A percentile compares a stretch with the other conserved stretches of the same genome.
These are phyloP conservation scores for Campodea augens DNA, from an alignment of 1,140 invertebrate genomes.

Conservation along the genomic window DNA sequence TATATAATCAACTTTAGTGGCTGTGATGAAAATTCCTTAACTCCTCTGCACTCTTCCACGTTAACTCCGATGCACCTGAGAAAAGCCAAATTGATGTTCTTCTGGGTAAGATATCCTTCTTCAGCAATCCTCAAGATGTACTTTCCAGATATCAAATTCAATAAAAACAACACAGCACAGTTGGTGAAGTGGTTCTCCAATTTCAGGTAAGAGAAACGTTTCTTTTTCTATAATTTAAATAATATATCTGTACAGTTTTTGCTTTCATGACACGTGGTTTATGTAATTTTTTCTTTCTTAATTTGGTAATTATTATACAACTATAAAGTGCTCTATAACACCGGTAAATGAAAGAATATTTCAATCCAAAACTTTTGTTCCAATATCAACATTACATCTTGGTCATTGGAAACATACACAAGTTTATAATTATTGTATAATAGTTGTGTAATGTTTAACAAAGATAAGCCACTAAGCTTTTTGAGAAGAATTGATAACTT, in stretches of 20 bases:
- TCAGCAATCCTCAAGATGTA: slow-evolving; percentile 98
- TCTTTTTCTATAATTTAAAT: slow-evolving; percentile 1
- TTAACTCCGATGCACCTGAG: slow-evolving; percentile 98
- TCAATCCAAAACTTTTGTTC: no score
- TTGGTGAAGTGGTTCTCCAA: slow-evolving; percentile 99
- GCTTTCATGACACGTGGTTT: not conserved
- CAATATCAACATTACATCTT: no score
- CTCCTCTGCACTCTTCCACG: slow-evolving; percentile 71
- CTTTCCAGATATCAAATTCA: slow-evolving; percentile 99
- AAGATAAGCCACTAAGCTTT: no score
- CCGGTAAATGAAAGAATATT: no score
- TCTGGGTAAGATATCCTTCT: slow-evolving; percentile 97
- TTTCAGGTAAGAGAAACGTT: slow-evolving; percentile 65
- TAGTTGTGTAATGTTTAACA: no score
- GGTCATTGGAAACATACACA: no score
- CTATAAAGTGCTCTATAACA: no score
- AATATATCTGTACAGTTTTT: not conserved
- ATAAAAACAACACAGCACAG: slow-evolving; percentile 99
- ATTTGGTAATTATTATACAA: not conserved
- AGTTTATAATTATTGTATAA: not conserved
- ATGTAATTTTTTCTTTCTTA: not conserved
- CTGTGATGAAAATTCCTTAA: slow-evolving; percentile 37
- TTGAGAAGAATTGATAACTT: no score
- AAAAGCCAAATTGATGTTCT: slow-evolving; percentile 99
- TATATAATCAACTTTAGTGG: no score